Conservation (phyloP, 2,888 invertebrate genomes). For the Tipula vernalis region DNA sequence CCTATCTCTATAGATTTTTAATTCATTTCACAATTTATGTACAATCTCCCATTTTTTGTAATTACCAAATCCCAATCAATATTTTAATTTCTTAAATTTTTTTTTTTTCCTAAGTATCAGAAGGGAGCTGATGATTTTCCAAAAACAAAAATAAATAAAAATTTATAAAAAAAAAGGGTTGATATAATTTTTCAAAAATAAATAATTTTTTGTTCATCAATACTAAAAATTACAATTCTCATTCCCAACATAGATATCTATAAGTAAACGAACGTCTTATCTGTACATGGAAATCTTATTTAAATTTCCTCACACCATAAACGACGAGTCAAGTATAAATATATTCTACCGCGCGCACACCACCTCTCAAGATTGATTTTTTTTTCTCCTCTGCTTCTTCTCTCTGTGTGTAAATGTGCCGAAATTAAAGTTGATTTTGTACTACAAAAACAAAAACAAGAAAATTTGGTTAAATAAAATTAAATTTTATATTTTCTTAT, state of each 20-base stretch:
- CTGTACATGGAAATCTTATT: background rate
- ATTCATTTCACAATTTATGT: background rate
- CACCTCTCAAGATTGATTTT: background rate
- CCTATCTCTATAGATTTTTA: background rate
- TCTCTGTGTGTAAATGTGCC: background rate
- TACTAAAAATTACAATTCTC: background rate
- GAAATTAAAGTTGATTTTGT: background rate
- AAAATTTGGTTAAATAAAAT: background rate
- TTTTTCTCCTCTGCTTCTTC: background rate
- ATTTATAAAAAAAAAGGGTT: background rate
- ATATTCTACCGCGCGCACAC: background rate
- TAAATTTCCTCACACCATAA: background rate
- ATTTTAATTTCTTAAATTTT: background rate
- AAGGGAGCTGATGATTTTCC: background rate
- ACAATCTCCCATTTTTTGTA: background rate
- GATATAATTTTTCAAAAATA: background rate
- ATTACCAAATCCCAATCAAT: constrained; percentile 10
- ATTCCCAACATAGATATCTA: background rate
- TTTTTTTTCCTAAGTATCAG: background rate
- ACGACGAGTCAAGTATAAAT: background rate
- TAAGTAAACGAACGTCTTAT: background rate
- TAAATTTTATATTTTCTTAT: background rate
- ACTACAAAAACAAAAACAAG: background rate
- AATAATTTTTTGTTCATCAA: background rate
- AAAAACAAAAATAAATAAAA: background rate